phyloP scores from a whole-genome alignment of 2,888 invertebrate species.

The Pyrgus malvae region DNA sequence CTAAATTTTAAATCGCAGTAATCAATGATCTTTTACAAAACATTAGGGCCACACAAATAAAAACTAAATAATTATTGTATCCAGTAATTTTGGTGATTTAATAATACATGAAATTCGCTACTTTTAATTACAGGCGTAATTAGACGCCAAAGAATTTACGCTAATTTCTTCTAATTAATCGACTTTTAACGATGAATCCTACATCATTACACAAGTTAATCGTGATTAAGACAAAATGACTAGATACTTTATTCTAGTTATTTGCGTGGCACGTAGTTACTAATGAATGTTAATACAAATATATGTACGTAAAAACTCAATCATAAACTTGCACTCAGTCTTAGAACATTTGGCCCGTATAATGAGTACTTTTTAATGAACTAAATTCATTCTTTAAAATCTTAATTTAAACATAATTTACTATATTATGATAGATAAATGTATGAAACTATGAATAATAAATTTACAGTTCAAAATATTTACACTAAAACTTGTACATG shows the following conservation, averaged over 20 bases:
- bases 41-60: constrained; percentile 17
- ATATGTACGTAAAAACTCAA: constrained; percentile 45
- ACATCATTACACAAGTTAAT: no score
- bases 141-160: no score
- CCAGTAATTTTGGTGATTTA: constrained; percentile 3
- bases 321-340: constrained; percentile 73
- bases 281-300: constrained; percentile 17
- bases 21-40: no score
- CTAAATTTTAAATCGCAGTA: no score
- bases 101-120: background rate
- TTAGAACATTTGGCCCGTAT: constrained; percentile 78
- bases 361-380: constrained; percentile 63
- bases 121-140: no score
- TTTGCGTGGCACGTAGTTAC: constrained; percentile 17
- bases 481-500: constrained; percentile 51
- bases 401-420: constrained; percentile 40
- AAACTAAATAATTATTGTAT: constrained; percentile 5
- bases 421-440: constrained; percentile 27
- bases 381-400: constrained; percentile 38
- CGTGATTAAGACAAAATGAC: constrained; percentile 10
- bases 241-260: constrained; percentile 13
- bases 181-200: no score
- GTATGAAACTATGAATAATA: constrained; percentile 43
- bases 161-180: no score
- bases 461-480: constrained; percentile 44